Percentiles rank a stretch among this genome's conserved stretches.
phyloP scores from a whole-genome alignment of 2,888 invertebrate genomes.

The Coleophora deauratella region DNA sequence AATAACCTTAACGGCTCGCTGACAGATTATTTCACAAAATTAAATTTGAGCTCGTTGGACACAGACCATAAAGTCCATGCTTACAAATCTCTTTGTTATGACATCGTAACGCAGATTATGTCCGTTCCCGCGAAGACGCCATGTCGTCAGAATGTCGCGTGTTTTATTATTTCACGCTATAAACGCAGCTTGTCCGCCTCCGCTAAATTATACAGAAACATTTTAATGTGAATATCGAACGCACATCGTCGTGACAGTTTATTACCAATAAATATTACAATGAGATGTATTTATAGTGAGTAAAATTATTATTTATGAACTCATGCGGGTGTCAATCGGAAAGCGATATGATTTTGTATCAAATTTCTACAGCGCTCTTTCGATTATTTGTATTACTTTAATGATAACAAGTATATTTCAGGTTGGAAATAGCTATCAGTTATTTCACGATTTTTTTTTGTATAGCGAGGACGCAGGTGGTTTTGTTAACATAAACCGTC shows the following conservation, averaged over 20 bases:
- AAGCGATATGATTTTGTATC: slow-evolving; percentile 25
- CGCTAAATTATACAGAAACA: slow-evolving; percentile 51
- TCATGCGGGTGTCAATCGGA: slow-evolving; percentile 40
- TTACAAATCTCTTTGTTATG: slow-evolving; percentile 75
- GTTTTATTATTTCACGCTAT: slow-evolving; percentile 65
- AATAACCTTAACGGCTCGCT: slow-evolving; percentile 67
- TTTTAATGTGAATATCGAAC: slow-evolving; percentile 49
- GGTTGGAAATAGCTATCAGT: too few relatives aligned
- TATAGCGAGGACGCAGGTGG: slow-evolving; percentile 4
- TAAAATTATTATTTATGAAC: slow-evolving; percentile 45
- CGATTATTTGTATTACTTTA: slow-evolving; percentile 8
- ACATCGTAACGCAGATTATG: slow-evolving; percentile 72
- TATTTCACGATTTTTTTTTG: background rate
- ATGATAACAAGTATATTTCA: too few relatives aligned
- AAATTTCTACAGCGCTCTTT: slow-evolving; percentile 20
- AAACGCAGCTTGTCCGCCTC: slow-evolving; percentile 40
- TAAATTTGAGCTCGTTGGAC: slow-evolving; percentile 73
- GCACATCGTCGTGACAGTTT: slow-evolving; percentile 39
- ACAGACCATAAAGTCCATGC: slow-evolving; percentile 71
- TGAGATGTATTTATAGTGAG: slow-evolving; percentile 40
- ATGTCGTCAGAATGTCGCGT: slow-evolving; percentile 56
- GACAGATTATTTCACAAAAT: slow-evolving; percentile 73
- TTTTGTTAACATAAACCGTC: slow-evolving; percentile 3
- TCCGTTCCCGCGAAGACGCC: slow-evolving; percentile 64
- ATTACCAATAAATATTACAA: slow-evolving; percentile 52